Evolutionary conservation across 2,888 invertebrate species (phyloP), one percentile per base, ranked within the genome.

Genomic region (Ditylenchus weischeri): DNA sequence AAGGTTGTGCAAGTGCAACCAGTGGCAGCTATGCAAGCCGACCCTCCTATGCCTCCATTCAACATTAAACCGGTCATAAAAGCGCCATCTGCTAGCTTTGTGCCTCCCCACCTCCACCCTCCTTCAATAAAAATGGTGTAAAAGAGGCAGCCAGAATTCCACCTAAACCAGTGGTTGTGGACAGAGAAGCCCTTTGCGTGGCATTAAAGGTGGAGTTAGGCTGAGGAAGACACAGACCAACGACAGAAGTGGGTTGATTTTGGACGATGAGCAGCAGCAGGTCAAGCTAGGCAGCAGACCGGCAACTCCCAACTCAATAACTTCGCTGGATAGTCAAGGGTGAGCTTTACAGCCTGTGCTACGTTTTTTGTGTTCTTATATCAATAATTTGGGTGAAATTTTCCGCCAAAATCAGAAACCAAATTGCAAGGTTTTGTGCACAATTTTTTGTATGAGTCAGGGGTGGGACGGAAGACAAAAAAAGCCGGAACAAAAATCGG

Each of bases 221-320:
- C 58, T 79, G 57, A 62, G 72, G 50, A 79, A 79, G 57, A 71
- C 77, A 11, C 73, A 73, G 11, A 79, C 79, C 19, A 75, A 75
- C 49, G 79, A 79, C 72, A 79, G 78, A 61, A 71, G 71, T 49
- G 78, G 76, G n/a, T 63, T 76, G 50, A 66, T 78, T 47, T 69
- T 78, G 50, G 76, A 76, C 62, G 78, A 78, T n/a, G 75, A 76
- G 57, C 49, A 68, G 36, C 57, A 69, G 35, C 49, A 54, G 15
- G 36, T 21, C 36, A 35, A 57, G 19, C 29, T 63, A 18, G 50
- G 61, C 38, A 72, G 23, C 13, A 50, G 57, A 23, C 59, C 35
- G 15, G 54, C 35, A 19, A 54, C 36, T 38, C 49, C 62, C 15
- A 50, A 18, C 19, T 54, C 64, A 38, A 50, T 54, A 10, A 50